Percentiles rank a stretch among this genome's conserved stretches.
These are phyloP conservation scores for Oxyruncus cristatus DNA, from an alignment of 2,113 vertebrate species.

Conservation along the genomic window DNA sequence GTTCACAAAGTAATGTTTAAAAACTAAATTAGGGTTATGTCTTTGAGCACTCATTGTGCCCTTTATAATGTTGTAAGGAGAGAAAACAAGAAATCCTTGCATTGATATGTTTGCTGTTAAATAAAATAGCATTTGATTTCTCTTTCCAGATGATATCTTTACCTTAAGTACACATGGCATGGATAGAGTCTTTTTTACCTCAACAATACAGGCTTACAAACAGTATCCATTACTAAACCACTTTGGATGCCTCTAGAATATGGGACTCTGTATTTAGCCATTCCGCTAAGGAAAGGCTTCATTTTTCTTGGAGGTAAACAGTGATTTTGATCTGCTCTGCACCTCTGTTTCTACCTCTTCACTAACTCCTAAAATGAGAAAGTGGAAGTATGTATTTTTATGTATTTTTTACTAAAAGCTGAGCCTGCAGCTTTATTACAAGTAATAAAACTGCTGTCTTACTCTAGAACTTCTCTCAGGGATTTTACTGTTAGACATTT, in stretches of 20 bases:
- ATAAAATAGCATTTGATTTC: background rate
- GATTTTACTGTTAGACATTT: background rate
- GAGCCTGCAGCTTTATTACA: background rate
- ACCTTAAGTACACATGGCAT: background rate
- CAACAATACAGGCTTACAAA: background rate
- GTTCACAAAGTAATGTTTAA: background rate
- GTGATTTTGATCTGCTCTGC: background rate
- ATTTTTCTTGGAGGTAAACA: background rate
- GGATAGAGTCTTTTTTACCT: background rate
- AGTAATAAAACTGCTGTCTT: background rate
- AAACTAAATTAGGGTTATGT: background rate
- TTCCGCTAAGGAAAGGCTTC: background rate
- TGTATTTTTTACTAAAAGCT: background rate
- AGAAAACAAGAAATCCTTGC: background rate
- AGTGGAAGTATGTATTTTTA: background rate
- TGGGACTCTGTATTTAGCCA: background rate
- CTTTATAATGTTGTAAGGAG: background rate
- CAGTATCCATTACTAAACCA: background rate
- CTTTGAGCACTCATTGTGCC: background rate
- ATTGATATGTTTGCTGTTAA: background rate
- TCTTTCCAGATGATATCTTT: background rate
- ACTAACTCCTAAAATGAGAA: background rate
- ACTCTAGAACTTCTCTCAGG: background rate
- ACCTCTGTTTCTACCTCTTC: background rate
- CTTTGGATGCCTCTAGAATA: background rate